Conservation (phyloP, 2,888 invertebrate species). For the Piscicola geometra region DNA sequence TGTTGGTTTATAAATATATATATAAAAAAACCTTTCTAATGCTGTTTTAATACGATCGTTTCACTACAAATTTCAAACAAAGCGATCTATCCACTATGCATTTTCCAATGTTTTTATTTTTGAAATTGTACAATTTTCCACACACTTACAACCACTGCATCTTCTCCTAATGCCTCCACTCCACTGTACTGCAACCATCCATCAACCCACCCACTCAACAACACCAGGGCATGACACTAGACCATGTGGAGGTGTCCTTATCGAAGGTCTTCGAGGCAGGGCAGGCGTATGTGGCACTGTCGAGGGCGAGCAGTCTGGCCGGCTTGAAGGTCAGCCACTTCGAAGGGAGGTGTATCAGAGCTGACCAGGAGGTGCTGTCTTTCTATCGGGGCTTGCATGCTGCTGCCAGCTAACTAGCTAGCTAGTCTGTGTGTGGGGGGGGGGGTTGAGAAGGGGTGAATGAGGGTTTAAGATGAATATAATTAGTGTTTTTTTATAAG, state of each 20-base stretch:
- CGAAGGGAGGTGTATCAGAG: constrained; percentile 78
- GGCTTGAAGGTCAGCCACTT: constrained; percentile 82
- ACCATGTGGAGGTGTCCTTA: constrained; percentile 90
- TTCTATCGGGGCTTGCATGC: constrained; percentile 65
- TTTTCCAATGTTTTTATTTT: neutral
- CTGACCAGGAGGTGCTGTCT: constrained; percentile 74
- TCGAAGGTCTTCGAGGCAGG: constrained; percentile 88
- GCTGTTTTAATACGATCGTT: neutral
- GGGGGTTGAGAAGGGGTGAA: too few relatives aligned
- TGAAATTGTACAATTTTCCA: neutral
- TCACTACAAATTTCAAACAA: too few relatives aligned
- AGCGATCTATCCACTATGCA: neutral
- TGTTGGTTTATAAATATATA: neutral
- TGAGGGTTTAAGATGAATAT: too few relatives aligned
- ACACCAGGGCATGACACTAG: constrained; percentile 88
- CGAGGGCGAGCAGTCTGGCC: constrained; percentile 80
- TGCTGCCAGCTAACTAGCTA: too few relatives aligned
- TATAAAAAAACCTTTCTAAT: neutral
- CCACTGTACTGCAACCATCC: neutral
- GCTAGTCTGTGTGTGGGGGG: too few relatives aligned
- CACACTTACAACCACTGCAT: neutral
- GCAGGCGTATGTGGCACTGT: constrained; percentile 90
- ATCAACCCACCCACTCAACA: too few relatives aligned
- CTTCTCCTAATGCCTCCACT: neutral
- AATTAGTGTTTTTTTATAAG: too few relatives aligned